Percentiles rank a stretch among this genome's conserved stretches.
These are phyloP conservation scores for Rhabditoides inermis DNA, from an alignment of 2,888 invertebrate species.

Conservation along the genomic window DNA sequence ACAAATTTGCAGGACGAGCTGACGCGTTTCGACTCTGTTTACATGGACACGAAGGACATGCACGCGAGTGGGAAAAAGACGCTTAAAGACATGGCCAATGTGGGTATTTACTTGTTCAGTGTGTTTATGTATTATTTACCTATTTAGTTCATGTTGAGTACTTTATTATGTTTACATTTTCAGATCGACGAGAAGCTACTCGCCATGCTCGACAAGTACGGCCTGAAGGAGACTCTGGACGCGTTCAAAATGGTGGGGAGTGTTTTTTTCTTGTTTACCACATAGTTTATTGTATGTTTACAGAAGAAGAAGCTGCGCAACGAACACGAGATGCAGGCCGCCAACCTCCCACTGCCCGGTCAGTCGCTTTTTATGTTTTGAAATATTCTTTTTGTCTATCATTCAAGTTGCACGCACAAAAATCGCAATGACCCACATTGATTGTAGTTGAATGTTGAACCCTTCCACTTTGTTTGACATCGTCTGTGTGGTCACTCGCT, in stretches of 20 bases:
- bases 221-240: constrained; percentile 30
- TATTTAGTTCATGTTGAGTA: background rate
- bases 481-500: no score
- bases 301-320: constrained; percentile 28
- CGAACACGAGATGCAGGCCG: constrained; percentile 10
- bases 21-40: constrained; percentile 34
- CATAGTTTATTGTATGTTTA: no score
- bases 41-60: constrained; percentile 34
- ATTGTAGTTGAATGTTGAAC: no score
- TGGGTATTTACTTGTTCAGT: no score
- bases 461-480: no score
- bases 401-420: no score
- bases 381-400: no score
- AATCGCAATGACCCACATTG: no score
- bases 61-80: constrained; percentile 9
- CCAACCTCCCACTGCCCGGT: constrained; percentile 12
- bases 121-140: background rate
- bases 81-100: background rate
- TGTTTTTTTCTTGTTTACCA: background rate
- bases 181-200: constrained; percentile 38
- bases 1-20: constrained; percentile 35
- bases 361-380: no score
- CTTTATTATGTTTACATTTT: constrained; percentile 1
- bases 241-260: constrained; percentile 40
- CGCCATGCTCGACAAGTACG: constrained; percentile 36